These are phyloP conservation scores for Crotalus viridis DNA, from an alignment of 2,113 vertebrate genomes.

Conservation along the genomic window DNA sequence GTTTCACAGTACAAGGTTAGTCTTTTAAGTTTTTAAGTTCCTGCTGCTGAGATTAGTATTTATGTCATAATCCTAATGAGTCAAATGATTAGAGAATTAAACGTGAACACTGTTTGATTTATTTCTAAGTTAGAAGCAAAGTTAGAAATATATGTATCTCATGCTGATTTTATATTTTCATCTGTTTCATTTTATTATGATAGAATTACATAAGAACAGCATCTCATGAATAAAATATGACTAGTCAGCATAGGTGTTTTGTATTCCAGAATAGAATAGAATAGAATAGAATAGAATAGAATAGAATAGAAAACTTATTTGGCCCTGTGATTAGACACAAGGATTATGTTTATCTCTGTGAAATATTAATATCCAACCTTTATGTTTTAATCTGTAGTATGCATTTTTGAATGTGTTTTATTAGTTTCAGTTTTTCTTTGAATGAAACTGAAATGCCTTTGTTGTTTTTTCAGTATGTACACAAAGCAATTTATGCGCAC, in stretches of 20 bases:
- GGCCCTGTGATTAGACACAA: neutral
- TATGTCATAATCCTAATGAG: neutral
- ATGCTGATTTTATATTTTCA: neutral
- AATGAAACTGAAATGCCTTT: neutral
- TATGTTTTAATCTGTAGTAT: neutral
- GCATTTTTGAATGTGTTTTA: neutral
- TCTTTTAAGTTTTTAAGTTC: slow-evolving; percentile 18
- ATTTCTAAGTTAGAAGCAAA: neutral
- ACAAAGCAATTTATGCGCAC: neutral
- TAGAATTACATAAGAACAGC: neutral
- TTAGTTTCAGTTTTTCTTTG: neutral
- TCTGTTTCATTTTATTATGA: neutral
- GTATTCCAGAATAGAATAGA: neutral
- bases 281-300: too few species aligned
- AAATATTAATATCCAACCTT: neutral
- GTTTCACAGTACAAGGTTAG: slow-evolving; percentile 75
- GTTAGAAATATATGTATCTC: neutral
- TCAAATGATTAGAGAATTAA: neutral
- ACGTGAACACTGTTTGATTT: neutral
- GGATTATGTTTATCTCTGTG: neutral
- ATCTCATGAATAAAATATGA: neutral
- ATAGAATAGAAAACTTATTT: too few species aligned
- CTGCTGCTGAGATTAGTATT: neutral
- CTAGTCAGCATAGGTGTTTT: neutral
- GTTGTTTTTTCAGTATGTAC: neutral